Percentiles rank a stretch among this genome's conserved stretches.
Evolutionary conservation across 2,797 vertebrate genomes (phyloP).

Genomic region (Chrosomus eos): DNA sequence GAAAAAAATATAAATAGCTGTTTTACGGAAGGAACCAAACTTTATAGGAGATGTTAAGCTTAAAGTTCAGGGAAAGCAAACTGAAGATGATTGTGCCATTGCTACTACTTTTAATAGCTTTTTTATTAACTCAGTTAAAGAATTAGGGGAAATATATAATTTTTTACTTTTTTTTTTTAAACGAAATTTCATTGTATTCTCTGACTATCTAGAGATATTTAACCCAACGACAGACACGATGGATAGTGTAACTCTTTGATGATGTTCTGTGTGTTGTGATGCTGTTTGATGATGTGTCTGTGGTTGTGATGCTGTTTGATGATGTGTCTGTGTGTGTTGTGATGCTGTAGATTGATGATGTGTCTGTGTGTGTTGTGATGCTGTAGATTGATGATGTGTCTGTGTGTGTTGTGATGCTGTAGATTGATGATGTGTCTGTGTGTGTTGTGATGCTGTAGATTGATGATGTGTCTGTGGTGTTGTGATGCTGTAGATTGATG

Average conservation of each 20-base stretch:
- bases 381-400: slow-evolving; percentile 89
- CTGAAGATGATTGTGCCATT: too few relatives aligned
- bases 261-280: too few relatives aligned
- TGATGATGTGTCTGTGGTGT: slow-evolving; percentile 77
- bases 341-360: slow-evolving; percentile 89
- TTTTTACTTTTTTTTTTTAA: too few relatives aligned
- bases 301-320: slow-evolving; percentile 76
- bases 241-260: neutral
- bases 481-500: slow-evolving; percentile 87
- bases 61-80: too few relatives aligned
- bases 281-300: too few relatives aligned
- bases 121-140: too few relatives aligned
- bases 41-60: too few relatives aligned
- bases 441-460: slow-evolving; percentile 78
- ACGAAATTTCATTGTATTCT: neutral
- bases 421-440: slow-evolving; percentile 88
- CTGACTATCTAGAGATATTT: neutral
- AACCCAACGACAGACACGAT: neutral
- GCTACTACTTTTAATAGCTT: too few relatives aligned
- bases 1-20: too few relatives aligned
- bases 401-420: slow-evolving; percentile 45
- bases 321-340: slow-evolving; percentile 66
- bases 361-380: neutral
- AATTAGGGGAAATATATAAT: too few relatives aligned
- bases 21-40: too few relatives aligned